phyloP scores from a whole-genome alignment of 2,113 vertebrate genomes.

The Tricholaema leucomelas region DNA sequence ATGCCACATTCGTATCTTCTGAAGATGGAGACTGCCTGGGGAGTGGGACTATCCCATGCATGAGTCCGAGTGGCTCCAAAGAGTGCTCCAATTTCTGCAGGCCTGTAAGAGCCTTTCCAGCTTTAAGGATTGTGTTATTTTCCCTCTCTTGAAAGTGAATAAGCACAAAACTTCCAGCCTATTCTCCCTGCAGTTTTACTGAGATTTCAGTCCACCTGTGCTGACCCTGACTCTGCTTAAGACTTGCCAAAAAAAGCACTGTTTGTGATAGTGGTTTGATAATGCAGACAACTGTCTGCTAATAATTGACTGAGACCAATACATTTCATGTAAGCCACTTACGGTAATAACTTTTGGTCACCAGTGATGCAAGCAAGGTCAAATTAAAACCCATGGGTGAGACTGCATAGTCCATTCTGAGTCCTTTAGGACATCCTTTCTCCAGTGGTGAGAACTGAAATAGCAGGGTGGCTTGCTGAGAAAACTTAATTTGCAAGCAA shows the following conservation, averaged over 20 bases:
- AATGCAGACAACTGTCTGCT: constrained; percentile 62
- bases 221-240: constrained; percentile 8
- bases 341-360: constrained; percentile 51
- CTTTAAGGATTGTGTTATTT: background rate
- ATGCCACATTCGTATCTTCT: background rate
- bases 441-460: background rate
- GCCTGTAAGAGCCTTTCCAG: background rate
- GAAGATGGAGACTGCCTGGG: background rate
- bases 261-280: constrained; percentile 52
- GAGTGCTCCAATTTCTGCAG: background rate
- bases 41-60: background rate
- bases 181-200: constrained; percentile 19
- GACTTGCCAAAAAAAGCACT: constrained; percentile 48
- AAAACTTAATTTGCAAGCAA: constrained; percentile 42
- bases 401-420: background rate
- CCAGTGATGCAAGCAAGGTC: constrained; percentile 37
- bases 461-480: background rate
- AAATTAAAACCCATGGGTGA: constrained; percentile 38
- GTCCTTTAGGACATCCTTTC: background rate
- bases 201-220: constrained; percentile 12
- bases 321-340: constrained; percentile 51
- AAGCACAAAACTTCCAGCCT: constrained; percentile 12
- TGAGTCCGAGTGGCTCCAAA: background rate
- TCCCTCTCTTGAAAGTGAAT: background rate
- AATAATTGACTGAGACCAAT: constrained; percentile 63